Conservation (phyloP, 2,888 invertebrate genomes). For the Yponomeuta sedellus region DNA sequence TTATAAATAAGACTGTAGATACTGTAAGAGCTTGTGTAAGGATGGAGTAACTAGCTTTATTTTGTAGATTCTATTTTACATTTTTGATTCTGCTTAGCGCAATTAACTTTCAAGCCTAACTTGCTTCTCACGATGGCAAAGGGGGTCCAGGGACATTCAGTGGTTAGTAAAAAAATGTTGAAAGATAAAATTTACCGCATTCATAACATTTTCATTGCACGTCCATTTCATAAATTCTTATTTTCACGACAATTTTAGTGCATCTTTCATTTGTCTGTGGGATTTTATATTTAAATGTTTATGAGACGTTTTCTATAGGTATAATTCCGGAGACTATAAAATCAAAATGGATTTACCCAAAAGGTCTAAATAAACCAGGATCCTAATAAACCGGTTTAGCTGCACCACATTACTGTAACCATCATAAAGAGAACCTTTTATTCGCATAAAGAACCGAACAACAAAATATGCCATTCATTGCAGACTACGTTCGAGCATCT, state of each 20-base stretch:
- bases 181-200: conserved; percentile 7
- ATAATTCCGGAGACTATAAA: neutral
- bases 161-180: neutral
- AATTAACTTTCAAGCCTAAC: conserved; percentile 5
- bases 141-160: neutral
- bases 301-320: neutral
- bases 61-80: too few relatives aligned
- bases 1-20: too few relatives aligned
- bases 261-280: neutral
- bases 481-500: conserved; percentile 34
- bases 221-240: neutral
- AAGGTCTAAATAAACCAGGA: neutral
- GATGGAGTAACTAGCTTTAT: too few relatives aligned
- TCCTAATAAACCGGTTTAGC: neutral
- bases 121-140: neutral
- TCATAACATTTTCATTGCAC: neutral
- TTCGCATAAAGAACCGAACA: neutral
- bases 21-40: too few relatives aligned
- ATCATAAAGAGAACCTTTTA: neutral
- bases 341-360: neutral
- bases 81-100: too few relatives aligned
- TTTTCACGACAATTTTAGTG: neutral
- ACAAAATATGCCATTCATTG: neutral
- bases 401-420: neutral
- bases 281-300: neutral